A percentile compares a stretch with the other conserved stretches of the same genome.
Conservation (phyloP, 2,113 vertebrate genomes). For the Tenebrosternarchus preto region DNA sequence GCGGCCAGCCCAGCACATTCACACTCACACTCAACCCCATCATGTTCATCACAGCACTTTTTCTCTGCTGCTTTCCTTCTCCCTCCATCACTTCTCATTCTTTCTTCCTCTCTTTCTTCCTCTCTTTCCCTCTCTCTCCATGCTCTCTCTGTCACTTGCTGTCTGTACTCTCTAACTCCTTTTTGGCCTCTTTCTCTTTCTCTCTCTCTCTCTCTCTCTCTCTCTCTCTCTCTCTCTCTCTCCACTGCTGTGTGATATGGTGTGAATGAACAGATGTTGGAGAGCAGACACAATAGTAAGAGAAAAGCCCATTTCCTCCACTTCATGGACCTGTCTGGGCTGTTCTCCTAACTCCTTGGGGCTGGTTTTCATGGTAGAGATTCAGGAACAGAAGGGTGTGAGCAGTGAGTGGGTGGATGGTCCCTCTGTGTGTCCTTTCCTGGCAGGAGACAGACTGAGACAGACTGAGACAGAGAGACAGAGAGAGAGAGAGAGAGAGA, state of each 20-base stretch:
- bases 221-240: background rate
- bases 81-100: too few species aligned
- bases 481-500: background rate
- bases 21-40: background rate
- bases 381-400: slow-evolving; percentile 9
- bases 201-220: background rate
- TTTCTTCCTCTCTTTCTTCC: background rate
- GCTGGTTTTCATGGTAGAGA: too few species aligned
- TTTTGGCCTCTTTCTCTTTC: background rate
- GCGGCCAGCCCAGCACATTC: too few species aligned
- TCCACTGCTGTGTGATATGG: slow-evolving; percentile 1
- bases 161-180: background rate
- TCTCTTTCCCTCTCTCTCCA: too few species aligned
- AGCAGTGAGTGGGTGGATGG: background rate
- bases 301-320: slow-evolving; percentile 15
- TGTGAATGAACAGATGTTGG: slow-evolving; percentile 10
- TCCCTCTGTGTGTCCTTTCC: too few species aligned
- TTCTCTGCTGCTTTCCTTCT: too few species aligned
- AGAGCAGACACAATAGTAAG: background rate
- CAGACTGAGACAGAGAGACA: too few species aligned
- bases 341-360: too few species aligned
- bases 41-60: too few species aligned
- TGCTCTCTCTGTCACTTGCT: background rate
- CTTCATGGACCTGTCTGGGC: background rate
- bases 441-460: too few species aligned